These are phyloP conservation scores for Scomber colias DNA, from an alignment of 2,113 vertebrate genomes.

Conservation along the genomic window DNA sequence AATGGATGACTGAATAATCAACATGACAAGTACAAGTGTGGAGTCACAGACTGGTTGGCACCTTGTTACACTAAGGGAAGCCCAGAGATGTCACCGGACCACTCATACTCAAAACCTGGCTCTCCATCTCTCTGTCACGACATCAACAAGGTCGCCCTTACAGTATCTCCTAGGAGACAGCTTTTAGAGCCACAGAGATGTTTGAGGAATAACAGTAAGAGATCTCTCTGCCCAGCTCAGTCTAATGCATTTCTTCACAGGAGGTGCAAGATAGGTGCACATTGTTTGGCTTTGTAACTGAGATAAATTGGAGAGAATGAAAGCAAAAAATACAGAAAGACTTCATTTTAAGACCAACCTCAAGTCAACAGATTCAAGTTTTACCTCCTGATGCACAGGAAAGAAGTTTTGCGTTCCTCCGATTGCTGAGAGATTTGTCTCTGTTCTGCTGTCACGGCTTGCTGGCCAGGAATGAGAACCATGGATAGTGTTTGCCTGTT, in stretches of 20 bases:
- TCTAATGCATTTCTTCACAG: conserved; percentile 21
- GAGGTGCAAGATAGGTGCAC: conserved; percentile 15
- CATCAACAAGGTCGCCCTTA: conserved; percentile 47
- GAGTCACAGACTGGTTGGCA: conserved; percentile 55
- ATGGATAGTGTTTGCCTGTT: conserved; percentile 48
- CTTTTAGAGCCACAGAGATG: conserved; percentile 31
- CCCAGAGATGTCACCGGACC: conserved; percentile 49
- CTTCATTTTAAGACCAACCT: background rate
- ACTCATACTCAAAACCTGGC: conserved; percentile 32
- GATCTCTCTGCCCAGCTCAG: conserved; percentile 10
- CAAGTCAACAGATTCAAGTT: background rate
- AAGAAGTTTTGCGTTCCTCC: conserved; percentile 23
- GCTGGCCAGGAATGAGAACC: conserved; percentile 35
- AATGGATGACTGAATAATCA: conserved; percentile 51
- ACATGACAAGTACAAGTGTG: conserved; percentile 56
- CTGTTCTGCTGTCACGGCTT: conserved; percentile 6
- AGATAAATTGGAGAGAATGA: background rate
- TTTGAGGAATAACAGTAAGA: conserved; percentile 49
- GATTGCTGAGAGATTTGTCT: conserved; percentile 23
- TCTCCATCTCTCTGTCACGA: conserved; percentile 28
- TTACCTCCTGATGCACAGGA: background rate
- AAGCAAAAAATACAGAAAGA: background rate
- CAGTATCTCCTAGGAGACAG: conserved; percentile 52
- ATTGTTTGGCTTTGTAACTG: conserved; percentile 2
- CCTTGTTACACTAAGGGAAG: conserved; percentile 58